Conservation (phyloP, 2,113 vertebrate species). For the Siphamia tubifer region DNA sequence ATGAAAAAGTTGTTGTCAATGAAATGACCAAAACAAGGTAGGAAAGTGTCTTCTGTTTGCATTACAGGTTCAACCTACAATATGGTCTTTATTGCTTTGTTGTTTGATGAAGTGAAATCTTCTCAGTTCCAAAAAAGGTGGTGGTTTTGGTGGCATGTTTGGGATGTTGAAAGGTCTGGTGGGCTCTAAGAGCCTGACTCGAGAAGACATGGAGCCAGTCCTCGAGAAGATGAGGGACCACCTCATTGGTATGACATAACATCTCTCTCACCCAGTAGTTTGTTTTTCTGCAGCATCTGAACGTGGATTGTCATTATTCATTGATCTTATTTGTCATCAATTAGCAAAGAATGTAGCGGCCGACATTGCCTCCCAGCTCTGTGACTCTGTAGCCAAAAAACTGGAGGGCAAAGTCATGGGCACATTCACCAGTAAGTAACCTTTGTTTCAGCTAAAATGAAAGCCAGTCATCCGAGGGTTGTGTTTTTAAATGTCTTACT, state of each 20-base stretch:
- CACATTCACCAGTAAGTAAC: constrained; percentile 95
- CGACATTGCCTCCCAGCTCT: constrained; percentile 92
- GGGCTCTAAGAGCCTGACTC: constrained; percentile 91
- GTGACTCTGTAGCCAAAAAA: constrained; percentile 95
- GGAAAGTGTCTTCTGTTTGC: neutral
- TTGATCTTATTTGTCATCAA: neutral
- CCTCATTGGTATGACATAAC: constrained; percentile 83
- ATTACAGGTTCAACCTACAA: neutral
- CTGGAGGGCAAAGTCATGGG: constrained; percentile 99
- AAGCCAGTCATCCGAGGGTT: too few species aligned
- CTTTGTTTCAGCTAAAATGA: neutral
- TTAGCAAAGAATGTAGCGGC: constrained; percentile 97
- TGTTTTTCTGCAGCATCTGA: neutral
- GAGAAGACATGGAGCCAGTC: constrained; percentile 91
- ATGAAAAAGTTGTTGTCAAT: constrained; percentile 71
- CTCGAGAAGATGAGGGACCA: constrained; percentile 98
- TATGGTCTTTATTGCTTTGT: neutral
- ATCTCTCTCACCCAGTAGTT: accelerated
- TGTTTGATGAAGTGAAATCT: neutral
- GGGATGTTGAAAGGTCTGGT: constrained; percentile 97
- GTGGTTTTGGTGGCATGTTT: constrained; percentile 93
- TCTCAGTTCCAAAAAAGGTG: constrained; percentile 83
- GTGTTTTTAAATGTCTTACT: neutral
- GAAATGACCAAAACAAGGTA: constrained; percentile 78
- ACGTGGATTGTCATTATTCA: neutral